Evolutionary conservation across 2,797 vertebrate species (phyloP).

Genomic region (Anolis apletophallus): DNA sequence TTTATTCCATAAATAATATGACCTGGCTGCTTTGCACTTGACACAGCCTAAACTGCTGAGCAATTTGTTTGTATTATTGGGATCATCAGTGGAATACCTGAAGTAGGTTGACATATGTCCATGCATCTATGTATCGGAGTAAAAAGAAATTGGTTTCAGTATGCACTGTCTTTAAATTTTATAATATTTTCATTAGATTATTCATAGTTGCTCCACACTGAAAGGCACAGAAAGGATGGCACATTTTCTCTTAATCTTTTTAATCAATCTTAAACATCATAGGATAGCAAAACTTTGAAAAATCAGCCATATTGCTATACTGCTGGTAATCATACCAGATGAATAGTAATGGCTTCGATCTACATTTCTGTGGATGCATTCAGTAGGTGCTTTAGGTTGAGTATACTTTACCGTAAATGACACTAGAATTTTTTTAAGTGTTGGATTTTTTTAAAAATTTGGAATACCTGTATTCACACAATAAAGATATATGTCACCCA

Average conservation of each 20-base stretch:
- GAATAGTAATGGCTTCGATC: background rate
- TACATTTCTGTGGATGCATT: background rate
- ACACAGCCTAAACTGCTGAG: background rate
- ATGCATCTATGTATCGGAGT: background rate
- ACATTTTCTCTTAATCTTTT: background rate
- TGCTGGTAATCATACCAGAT: background rate
- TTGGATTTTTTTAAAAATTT: too few species aligned
- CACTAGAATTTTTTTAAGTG: too few species aligned
- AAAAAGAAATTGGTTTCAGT: background rate
- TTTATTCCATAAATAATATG: constrained; percentile 11
- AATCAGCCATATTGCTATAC: background rate
- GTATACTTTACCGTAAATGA: too few species aligned
- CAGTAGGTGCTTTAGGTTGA: background rate
- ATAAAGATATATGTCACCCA: too few species aligned
- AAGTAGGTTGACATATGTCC: background rate
- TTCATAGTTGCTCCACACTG: background rate
- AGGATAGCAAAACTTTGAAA: background rate
- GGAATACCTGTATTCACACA: too few species aligned
- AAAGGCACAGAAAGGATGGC: background rate
- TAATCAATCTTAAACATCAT: background rate
- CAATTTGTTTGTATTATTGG: background rate
- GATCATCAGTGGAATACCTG: background rate
- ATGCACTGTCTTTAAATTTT: background rate
- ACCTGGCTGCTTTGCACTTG: background rate
- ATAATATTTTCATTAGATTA: background rate